Evolutionary conservation across 2,797 vertebrate genomes (phyloP), one percentile per base, ranked within the genome.

Genomic region (Arnoldichthys spilopterus): DNA sequence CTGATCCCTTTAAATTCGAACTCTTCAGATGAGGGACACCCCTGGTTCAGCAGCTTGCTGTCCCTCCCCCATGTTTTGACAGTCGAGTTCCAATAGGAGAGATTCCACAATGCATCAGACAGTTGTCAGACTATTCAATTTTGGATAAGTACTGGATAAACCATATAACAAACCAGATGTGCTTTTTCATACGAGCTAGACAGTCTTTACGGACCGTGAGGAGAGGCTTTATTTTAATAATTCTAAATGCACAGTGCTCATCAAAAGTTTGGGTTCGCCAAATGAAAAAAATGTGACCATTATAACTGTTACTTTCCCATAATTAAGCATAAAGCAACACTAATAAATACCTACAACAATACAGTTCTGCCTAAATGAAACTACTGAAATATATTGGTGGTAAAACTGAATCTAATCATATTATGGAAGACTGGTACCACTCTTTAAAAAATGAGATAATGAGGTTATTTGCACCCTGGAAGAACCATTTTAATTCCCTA

Each of bases 61-160:
- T 26, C 9, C 54, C 22, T 89, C 92, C 92, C 93, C 91, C 93
- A 88, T 79, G 86, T 87, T 86, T 45, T 11, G 1, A 45, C 43
- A 45, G 13, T 45, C 3, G 34, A 37, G 43, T 88, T 43, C 73
- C 72, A 67, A 13, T 3, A 7, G 12, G 34, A 64, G 62, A 11
- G 3, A 16, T 32, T 20, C 18, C 12, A 30, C 26, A 9, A 20
- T 13, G 32, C 18, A 22, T 20, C 63, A 66, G 11, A 2, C 37
- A 22, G 68, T 24, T 54, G 4, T n/a, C 30, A n/a, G 8, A 40
- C 20, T 49, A 20, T 40, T 56, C 34, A n/a, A 49, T n/a, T 34
- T 22, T 22, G 49, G 26, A 70, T 51, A 53, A 32, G 67, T 20
- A 8, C 47, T 28, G 24, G 15, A 18, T 1, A 15, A 37, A 43